Evolutionary conservation across 2,113 vertebrate genomes (phyloP), one percentile per base, ranked within the genome.

Genomic region (Xiphophorus couchianus): DNA sequence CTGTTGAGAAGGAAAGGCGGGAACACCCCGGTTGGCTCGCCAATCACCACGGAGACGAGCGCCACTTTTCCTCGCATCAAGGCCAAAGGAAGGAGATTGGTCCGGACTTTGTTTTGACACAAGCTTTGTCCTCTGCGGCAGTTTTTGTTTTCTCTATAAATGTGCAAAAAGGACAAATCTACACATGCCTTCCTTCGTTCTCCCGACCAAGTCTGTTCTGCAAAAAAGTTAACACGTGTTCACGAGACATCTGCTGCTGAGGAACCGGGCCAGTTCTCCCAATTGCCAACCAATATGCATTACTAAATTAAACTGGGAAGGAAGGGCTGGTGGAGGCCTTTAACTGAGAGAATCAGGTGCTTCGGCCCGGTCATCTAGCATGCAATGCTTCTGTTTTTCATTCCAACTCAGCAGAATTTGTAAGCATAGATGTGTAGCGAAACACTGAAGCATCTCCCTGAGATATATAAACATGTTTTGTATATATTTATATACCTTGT

Each of bases 1-100:
- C 88, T 96, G 81, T 86, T 97, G 42, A 91, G 95, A 25, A 93
- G 90, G 72, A 94, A 94, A 84, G 79, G 86, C n/a, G 89, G 89
- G 2, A 89, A 88, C 71, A 76, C 91, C 9, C 89, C 90, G 6
- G 61, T 89, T 7, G 88, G 90, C 79, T 85, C 64, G 7, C 87
- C 89, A 19, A 90, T 92, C 10, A 90, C 72, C 74, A 92, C 88
- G 2, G 95, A 94, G 87, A 94, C 84, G 66, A 93, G 95, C 25
- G 95, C 96, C 35, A 97, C 97, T 19, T 97, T 96, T 70, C 97
- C 96, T 28, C 95, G 96, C 29, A 96, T 97, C 90, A 96, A 96
- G 79, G 94, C 95, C 87, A 97, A 96, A 27, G 97, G 96, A 27
- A 92, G 95, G 85, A 95, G 95, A 84, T 94, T 97, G 37, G 95